These are phyloP conservation scores for Volucella inflata DNA, from an alignment of 2,888 invertebrate genomes.

Conservation along the genomic window DNA sequence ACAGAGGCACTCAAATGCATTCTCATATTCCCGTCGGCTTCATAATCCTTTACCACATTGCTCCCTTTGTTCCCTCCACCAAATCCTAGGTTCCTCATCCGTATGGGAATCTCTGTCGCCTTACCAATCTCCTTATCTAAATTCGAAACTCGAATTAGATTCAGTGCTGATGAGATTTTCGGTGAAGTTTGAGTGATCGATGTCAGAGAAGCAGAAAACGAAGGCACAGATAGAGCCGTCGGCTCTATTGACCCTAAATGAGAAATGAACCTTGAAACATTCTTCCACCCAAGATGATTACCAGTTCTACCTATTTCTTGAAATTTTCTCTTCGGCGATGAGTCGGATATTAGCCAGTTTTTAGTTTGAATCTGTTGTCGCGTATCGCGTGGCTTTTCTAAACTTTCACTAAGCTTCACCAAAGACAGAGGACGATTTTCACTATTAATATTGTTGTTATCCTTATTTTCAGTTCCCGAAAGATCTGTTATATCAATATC, in stretches of 20 bases:
- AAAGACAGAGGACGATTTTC: conserved; percentile 78
- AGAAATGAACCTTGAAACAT: conserved; percentile 63
- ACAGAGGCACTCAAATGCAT: conserved; percentile 54
- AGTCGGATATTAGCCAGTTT: conserved; percentile 82
- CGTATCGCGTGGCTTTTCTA: conserved; percentile 51
- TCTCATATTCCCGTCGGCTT: conserved; percentile 54
- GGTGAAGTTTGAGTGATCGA: conserved; percentile 43
- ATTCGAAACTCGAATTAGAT: conserved; percentile 63
- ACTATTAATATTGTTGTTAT: conserved; percentile 75
- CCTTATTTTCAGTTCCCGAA: conserved; percentile 80
- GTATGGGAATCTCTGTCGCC: conserved; percentile 41
- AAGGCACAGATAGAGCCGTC: conserved; percentile 27
- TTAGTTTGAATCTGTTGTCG: conserved; percentile 71
- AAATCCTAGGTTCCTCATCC: conserved; percentile 39
- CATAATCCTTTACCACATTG: conserved; percentile 35
- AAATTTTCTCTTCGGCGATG: conserved; percentile 77
- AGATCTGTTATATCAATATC: conserved; percentile 84
- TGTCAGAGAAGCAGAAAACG: conserved; percentile 39
- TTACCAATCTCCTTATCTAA: conserved; percentile 61
- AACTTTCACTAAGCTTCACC: conserved; percentile 77
- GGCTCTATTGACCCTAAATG: conserved; percentile 45
- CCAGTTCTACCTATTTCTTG: conserved; percentile 71
- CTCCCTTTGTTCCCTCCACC: conserved; percentile 24
- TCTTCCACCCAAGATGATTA: conserved; percentile 48
- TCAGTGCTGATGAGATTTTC: conserved; percentile 56